phyloP scores from a whole-genome alignment of 2,888 invertebrate species.

The Trileptium ribeirensis region DNA sequence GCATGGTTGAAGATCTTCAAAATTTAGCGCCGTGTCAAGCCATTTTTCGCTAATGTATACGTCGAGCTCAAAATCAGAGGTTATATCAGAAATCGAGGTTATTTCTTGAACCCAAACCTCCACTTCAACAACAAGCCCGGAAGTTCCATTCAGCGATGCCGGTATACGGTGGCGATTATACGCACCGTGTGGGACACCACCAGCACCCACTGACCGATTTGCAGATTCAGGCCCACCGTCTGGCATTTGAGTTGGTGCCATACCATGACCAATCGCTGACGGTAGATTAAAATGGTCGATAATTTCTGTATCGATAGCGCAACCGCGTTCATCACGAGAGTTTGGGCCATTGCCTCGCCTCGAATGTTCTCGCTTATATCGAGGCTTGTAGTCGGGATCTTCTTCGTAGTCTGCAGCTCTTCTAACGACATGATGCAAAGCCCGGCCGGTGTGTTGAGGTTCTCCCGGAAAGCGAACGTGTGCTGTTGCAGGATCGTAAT shows the following conservation, averaged over 20 bases:
- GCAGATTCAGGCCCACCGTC: not conserved
- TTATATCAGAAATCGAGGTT: constrained; percentile 30
- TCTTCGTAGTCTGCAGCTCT: not conserved
- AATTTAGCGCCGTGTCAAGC: constrained; percentile 47
- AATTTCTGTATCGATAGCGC: constrained; percentile 11
- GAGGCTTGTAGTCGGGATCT: not conserved
- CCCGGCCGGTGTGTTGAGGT: not conserved
- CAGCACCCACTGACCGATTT: not conserved
- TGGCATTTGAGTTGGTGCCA: not conserved
- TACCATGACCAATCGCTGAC: not conserved
- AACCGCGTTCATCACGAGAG: no score
- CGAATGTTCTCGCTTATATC: not conserved
- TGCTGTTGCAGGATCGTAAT: not conserved
- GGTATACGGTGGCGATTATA: constrained; percentile 50
- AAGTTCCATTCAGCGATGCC: constrained; percentile 25
- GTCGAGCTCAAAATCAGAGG: constrained; percentile 42
- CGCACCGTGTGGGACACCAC: constrained; percentile 20
- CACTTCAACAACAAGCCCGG: constrained; percentile 17
- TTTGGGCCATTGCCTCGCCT: no score
- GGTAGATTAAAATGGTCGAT: constrained; percentile 11
- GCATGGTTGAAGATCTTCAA: constrained; percentile 45
- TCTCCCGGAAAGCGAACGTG: not conserved
- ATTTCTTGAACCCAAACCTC: constrained; percentile 33
- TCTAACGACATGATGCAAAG: not conserved
- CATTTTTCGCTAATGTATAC: constrained; percentile 51